Conservation (phyloP, 2,888 invertebrate genomes). For the Prostheceraeus crozeri region DNA sequence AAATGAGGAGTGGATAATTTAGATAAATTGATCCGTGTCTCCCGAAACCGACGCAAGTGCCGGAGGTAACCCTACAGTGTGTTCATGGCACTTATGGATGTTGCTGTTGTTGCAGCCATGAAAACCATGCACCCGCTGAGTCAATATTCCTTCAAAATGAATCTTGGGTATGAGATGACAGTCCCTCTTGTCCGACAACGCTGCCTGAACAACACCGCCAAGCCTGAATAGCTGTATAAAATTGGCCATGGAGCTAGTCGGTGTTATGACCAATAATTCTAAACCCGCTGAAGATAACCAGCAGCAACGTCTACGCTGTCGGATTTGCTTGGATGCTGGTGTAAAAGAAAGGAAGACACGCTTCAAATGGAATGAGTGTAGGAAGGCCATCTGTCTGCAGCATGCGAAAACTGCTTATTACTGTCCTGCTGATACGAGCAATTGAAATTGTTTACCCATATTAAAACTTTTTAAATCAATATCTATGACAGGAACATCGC, state of each 20-base stretch:
- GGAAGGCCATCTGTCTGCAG: slow-evolving; percentile 3
- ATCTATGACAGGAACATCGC: no score
- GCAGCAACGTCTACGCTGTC: slow-evolving; percentile 13
- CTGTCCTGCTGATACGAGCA: slow-evolving; percentile 6
- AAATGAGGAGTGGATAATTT: background rate
- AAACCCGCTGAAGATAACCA: background rate
- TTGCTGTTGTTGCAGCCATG: slow-evolving; percentile 9
- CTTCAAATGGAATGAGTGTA: slow-evolving; percentile 8
- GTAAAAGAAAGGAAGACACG: slow-evolving; percentile 8
- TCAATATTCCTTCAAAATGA: slow-evolving; percentile 13
- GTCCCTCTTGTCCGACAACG: slow-evolving; percentile 17
- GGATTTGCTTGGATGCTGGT: slow-evolving; percentile 5
- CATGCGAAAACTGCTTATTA: slow-evolving; percentile 6
- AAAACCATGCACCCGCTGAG: background rate
- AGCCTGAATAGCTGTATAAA: slow-evolving; percentile 6
- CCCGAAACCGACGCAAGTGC: background rate
- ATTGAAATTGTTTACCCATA: no score
- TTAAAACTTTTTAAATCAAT: no score
- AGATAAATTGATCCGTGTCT: slow-evolving; percentile 8
- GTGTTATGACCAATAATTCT: background rate
- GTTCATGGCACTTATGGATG: background rate
- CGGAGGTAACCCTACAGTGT: slow-evolving; percentile 3
- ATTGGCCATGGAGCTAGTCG: slow-evolving; percentile 14
- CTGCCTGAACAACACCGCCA: no score
- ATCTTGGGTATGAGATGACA: slow-evolving; percentile 9